Evolutionary conservation across 2,888 invertebrate species (phyloP).

Genomic region (Neelides folsomi): DNA sequence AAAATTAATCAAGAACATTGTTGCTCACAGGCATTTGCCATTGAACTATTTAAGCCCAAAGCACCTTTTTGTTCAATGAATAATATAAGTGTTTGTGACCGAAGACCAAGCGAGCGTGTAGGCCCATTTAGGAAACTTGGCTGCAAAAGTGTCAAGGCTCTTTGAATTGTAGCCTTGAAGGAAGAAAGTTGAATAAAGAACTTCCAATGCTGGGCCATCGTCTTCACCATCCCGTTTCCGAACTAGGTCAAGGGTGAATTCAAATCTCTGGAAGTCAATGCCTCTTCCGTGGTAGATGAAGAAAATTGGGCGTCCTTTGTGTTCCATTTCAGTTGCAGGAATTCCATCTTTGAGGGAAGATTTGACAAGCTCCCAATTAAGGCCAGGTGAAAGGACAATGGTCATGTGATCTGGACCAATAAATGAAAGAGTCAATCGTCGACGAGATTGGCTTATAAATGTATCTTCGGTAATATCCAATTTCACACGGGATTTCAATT

Average conservation of each 20-base stretch:
- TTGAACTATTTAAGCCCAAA: too few relatives aligned
- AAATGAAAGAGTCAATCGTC: conserved; percentile 22
- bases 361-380: conserved; percentile 34
- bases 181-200: too few relatives aligned
- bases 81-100: conserved; percentile 14
- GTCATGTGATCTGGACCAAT: conserved; percentile 41
- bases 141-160: too few relatives aligned
- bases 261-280: conserved; percentile 21
- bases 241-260: conserved; percentile 25
- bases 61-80: too few relatives aligned
- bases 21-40: too few relatives aligned
- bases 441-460: conserved; percentile 17
- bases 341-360: conserved; percentile 37
- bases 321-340: conserved; percentile 34
- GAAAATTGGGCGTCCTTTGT: conserved; percentile 37
- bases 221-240: conserved; percentile 3
- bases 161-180: too few relatives aligned
- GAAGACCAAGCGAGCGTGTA: conserved; percentile 25
- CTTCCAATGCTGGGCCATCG: too few relatives aligned
- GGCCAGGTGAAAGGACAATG: conserved; percentile 37
- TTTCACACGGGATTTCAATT: conserved; percentile 20
- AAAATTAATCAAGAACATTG: too few relatives aligned
- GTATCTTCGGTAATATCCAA: conserved; percentile 27
- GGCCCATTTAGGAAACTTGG: conserved; percentile 22
- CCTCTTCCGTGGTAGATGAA: conserved; percentile 38